These are phyloP conservation scores for Grammomys surdaster DNA, from an alignment of 2,113 vertebrate genomes.

Conservation along the genomic window DNA sequence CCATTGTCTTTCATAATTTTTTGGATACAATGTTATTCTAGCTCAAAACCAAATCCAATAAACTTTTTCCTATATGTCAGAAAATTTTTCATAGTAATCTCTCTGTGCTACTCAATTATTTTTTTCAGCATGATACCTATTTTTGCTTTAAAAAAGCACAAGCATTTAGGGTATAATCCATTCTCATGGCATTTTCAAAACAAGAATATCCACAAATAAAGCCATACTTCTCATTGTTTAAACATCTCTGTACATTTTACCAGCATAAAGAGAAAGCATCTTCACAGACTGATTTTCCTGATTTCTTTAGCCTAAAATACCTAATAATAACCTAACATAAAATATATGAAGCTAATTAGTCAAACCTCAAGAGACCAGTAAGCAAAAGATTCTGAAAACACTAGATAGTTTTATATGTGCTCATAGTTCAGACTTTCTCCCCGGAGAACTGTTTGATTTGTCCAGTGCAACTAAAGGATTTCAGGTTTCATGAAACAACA, in stretches of 20 bases:
- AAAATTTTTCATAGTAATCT: background rate
- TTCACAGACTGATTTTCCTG: background rate
- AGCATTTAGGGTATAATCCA: background rate
- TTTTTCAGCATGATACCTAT: background rate
- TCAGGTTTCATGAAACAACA: conserved; percentile 4
- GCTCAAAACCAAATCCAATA: background rate
- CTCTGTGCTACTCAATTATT: background rate
- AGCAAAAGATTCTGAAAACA: conserved; percentile 45
- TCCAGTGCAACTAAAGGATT: conserved; percentile 14
- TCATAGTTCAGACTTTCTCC: conserved; percentile 5
- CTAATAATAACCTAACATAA: conserved; percentile 16
- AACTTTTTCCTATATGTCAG: background rate
- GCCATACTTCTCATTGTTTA: background rate
- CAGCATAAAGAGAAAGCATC: background rate
- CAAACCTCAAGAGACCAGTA: conserved; percentile 10
- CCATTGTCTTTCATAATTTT: background rate
- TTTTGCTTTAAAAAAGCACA: background rate
- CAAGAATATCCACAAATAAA: background rate
- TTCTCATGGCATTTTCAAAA: background rate
- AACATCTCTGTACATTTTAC: background rate
- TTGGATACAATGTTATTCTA: background rate
- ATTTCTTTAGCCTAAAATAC: background rate
- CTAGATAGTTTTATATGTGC: background rate
- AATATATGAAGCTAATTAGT: conserved; percentile 9
- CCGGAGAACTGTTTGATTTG: conserved; percentile 48